Percentiles rank a stretch among this genome's conserved stretches.
phyloP scores from a whole-genome alignment of 2,888 invertebrate genomes.

The Rhopalosiphum nymphaeae region DNA sequence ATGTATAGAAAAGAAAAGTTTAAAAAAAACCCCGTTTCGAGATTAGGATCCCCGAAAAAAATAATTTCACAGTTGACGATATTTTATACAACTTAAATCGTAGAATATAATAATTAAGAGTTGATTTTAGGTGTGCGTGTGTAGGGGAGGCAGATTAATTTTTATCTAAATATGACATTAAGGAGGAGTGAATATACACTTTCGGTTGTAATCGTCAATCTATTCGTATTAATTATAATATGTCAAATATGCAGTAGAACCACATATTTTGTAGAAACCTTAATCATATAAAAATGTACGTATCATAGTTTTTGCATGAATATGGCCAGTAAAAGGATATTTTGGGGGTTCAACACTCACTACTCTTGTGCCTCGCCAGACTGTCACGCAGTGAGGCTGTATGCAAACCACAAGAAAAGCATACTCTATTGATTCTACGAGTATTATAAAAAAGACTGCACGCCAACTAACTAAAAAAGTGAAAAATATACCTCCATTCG shows the following conservation, averaged over 20 bases:
- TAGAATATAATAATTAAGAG: background rate
- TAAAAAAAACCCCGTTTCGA: background rate
- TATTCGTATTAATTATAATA: background rate
- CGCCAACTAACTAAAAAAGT: background rate
- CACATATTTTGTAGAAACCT: background rate
- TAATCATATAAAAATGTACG: background rate
- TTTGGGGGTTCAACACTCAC: background rate
- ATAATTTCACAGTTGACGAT: background rate
- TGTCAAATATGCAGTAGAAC: background rate
- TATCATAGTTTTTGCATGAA: background rate
- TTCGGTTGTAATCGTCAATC: background rate
- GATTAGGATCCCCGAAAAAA: background rate
- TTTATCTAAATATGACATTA: background rate
- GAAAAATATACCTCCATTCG: background rate
- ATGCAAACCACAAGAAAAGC: background rate
- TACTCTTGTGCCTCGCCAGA: accelerated
- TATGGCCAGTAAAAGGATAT: background rate
- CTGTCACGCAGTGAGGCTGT: background rate
- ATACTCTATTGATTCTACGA: background rate
- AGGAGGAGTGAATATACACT: background rate
- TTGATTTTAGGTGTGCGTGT: too few relatives aligned
- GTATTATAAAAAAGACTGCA: background rate
- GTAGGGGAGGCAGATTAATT: background rate
- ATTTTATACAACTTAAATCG: background rate
- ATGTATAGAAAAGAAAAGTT: background rate